phyloP scores from a whole-genome alignment of 2,797 vertebrate genomes.

The Coilia nasus region DNA sequence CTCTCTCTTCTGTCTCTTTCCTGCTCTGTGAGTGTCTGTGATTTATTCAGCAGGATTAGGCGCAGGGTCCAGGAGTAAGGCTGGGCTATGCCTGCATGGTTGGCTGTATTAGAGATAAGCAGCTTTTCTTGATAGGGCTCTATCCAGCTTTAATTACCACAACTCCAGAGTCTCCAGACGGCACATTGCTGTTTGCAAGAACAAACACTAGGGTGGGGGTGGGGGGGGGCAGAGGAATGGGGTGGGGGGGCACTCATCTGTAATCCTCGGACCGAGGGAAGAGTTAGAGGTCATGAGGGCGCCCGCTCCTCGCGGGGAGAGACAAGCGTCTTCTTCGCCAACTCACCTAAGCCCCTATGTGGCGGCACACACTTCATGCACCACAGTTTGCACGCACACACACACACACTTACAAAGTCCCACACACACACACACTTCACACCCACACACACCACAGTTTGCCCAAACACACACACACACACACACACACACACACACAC shows the following conservation, averaged over 20 bases:
- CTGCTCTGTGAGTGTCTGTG: conserved; percentile 33
- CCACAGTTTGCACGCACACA: too few species aligned
- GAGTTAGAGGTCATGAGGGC: too few species aligned
- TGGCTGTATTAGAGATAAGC: conserved; percentile 81
- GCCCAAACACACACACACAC: conserved; percentile 11
- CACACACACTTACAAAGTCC: too few species aligned
- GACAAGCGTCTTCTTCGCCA: too few species aligned
- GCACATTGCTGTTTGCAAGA: conserved; percentile 60
- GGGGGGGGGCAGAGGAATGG: not conserved
- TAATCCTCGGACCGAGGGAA: conserved; percentile 17
- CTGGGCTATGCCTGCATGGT: conserved; percentile 67
- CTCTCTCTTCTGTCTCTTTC: not conserved
- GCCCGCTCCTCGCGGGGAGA: too few species aligned
- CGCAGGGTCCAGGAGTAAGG: conserved; percentile 47
- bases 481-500: not conserved
- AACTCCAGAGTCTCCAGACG: conserved; percentile 71
- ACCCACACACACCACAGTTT: too few species aligned
- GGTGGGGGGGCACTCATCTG: conserved; percentile 54
- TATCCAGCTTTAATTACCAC: conserved; percentile 80
- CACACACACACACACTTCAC: too few species aligned
- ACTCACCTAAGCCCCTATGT: too few species aligned
- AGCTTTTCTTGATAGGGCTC: conserved; percentile 79
- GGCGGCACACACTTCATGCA: too few species aligned
- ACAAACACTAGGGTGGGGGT: conserved; percentile 51
- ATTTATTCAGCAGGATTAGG: conserved; percentile 72